Percentiles rank a stretch among this genome's conserved stretches.
phyloP scores from a whole-genome alignment of 2,888 invertebrate species.

The Sialis lutaria region DNA sequence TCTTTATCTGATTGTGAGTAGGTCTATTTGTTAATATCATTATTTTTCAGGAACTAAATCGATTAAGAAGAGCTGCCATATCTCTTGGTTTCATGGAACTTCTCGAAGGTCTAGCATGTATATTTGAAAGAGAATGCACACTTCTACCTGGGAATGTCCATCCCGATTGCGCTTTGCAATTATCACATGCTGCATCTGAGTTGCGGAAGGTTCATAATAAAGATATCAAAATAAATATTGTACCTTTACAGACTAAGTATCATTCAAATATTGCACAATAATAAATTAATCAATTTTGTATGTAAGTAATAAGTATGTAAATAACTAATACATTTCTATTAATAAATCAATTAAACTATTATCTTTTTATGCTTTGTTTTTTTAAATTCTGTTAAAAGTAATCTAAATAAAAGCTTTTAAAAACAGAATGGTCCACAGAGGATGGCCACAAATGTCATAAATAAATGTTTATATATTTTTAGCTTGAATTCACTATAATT shows the following conservation, averaged over 20 bases:
- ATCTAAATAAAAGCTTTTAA: too few relatives aligned
- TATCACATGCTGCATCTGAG: conserved; percentile 74
- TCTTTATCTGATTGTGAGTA: neutral
- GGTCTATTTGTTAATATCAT: too few relatives aligned
- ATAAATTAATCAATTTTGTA: neutral
- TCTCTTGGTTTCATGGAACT: conserved; percentile 83
- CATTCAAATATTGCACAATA: conserved; percentile 11
- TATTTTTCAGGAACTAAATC: conserved; percentile 63
- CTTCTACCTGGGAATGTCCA: conserved; percentile 59
- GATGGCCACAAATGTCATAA: too few relatives aligned
- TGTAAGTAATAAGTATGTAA: too few relatives aligned
- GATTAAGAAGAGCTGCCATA: conserved; percentile 76
- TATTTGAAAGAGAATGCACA: conserved; percentile 79
- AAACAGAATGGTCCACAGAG: too few relatives aligned
- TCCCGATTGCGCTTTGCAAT: conserved; percentile 75
- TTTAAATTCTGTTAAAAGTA: neutral
- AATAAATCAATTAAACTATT: too few relatives aligned
- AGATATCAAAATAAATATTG: conserved; percentile 23
- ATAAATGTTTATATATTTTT: too few relatives aligned
- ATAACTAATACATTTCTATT: too few relatives aligned
- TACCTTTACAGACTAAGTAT: conserved; percentile 22
- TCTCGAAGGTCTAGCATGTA: conserved; percentile 65
- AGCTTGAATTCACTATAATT: too few relatives aligned
- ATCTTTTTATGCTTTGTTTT: neutral
- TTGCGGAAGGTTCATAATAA: conserved; percentile 51